These are phyloP conservation scores for Cerceris rybyensis DNA, from an alignment of 2,888 invertebrate genomes.

Conservation along the genomic window DNA sequence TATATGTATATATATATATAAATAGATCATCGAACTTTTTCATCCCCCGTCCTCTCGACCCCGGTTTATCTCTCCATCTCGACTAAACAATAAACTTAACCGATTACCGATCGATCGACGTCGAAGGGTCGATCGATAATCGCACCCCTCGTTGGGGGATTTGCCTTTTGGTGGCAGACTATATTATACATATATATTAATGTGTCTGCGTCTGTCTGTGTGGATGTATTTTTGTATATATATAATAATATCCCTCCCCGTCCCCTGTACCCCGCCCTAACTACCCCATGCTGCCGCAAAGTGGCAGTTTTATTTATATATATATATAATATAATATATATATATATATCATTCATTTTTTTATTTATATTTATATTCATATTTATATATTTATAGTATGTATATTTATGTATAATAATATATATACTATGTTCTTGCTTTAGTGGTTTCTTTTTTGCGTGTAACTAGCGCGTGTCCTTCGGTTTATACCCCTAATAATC, in stretches of 20 bases:
- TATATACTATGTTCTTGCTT: conserved; percentile 70
- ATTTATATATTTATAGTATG: conserved; percentile 59
- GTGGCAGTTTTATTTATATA: conserved; percentile 57
- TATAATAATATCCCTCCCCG: conserved; percentile 15
- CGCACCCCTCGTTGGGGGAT: conserved; percentile 25
- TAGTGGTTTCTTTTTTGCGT: conserved; percentile 57
- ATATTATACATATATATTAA: conserved; percentile 17
- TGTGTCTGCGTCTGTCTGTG: too few species aligned
- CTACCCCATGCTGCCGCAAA: conserved; percentile 45
- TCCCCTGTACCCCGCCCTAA: conserved; percentile 8
- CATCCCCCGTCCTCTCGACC: conserved; percentile 14
- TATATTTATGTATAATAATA: conserved; percentile 60
- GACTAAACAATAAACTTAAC: conserved; percentile 54
- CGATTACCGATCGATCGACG: conserved; percentile 63
- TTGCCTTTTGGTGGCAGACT: conserved; percentile 31
- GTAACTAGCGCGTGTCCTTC: conserved; percentile 63
- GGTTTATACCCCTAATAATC: conserved; percentile 31
- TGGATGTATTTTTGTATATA: background rate
- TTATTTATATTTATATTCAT: conserved; percentile 57
- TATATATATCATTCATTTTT: conserved; percentile 57
- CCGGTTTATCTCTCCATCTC: conserved; percentile 39
- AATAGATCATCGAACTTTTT: conserved; percentile 74
- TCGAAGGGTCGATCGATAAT: conserved; percentile 52
- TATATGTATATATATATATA: conserved; percentile 70
- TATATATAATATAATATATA: conserved; percentile 52